A percentile compares a stretch with the other conserved stretches of the same genome.
Evolutionary conservation across 2,113 vertebrate genomes (phyloP).

Genomic region (Chloropsis cyanopogon): DNA sequence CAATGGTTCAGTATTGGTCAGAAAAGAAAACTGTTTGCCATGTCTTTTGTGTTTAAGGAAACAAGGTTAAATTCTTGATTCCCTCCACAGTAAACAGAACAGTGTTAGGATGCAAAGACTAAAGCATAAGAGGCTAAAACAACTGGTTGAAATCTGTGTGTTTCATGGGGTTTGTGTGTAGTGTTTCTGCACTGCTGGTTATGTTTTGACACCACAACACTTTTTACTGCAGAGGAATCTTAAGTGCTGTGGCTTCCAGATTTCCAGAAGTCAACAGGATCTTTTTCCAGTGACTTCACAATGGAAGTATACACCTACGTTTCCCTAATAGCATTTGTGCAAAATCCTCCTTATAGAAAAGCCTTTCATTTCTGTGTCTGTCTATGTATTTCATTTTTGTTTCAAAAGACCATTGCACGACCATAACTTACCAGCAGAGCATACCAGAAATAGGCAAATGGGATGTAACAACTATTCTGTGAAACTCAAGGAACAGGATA

Average conservation of each 20-base stretch:
- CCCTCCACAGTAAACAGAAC: neutral
- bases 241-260: neutral
- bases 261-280: neutral
- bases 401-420: neutral
- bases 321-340: neutral
- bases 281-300: neutral
- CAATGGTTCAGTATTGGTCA: neutral
- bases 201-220: neutral
- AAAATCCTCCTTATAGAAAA: neutral
- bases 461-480: neutral
- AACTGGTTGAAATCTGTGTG: neutral
- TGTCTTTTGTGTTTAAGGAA: neutral
- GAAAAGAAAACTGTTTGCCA: neutral
- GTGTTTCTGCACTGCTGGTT: neutral
- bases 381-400: neutral
- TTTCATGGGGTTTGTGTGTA: fast-evolving
- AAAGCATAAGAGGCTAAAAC: neutral
- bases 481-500: neutral
- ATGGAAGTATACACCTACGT: neutral
- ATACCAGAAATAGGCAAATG: neutral
- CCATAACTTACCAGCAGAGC: neutral
- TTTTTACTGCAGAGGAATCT: neutral
- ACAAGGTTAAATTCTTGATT: neutral
- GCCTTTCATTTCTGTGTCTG: neutral
- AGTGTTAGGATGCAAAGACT: neutral